phyloP scores from a whole-genome alignment of 2,113 vertebrate genomes.

The Argyrosomus japonicus region DNA sequence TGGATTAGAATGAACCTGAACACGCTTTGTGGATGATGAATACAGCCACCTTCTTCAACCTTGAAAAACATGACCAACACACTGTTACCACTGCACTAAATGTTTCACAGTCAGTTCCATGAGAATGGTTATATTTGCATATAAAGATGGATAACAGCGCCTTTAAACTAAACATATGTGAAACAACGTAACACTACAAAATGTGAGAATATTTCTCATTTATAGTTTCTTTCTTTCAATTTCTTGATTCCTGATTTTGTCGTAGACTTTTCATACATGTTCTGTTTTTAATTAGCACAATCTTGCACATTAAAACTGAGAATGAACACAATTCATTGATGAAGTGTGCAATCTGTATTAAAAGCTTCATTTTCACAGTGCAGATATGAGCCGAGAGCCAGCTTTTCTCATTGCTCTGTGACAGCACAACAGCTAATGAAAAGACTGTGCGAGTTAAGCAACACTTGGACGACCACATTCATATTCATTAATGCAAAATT shows the following conservation, averaged over 20 bases:
- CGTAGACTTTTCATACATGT: neutral
- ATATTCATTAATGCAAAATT: slow-evolving; percentile 71
- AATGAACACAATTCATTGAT: slow-evolving; percentile 8
- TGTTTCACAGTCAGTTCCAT: neutral
- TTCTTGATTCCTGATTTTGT: neutral
- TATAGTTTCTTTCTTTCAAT: neutral
- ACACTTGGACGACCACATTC: slow-evolving; percentile 68
- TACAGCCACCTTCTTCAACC: neutral
- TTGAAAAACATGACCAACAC: neutral
- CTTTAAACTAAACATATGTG: neutral
- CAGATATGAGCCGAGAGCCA: slow-evolving; percentile 23
- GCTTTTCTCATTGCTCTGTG: slow-evolving; percentile 39
- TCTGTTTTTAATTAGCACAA: slow-evolving; percentile 16
- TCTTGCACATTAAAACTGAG: slow-evolving; percentile 20
- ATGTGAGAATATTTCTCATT: neutral
- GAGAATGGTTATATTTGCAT: neutral
- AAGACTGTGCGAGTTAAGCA: slow-evolving; percentile 49
- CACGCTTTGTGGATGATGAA: neutral
- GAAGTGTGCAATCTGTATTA: slow-evolving; percentile 30
- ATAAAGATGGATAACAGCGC: neutral
- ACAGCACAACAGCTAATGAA: slow-evolving; percentile 43
- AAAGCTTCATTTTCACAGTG: slow-evolving; percentile 37
- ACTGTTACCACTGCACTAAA: neutral
- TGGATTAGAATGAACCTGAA: neutral
- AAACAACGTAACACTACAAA: neutral